A percentile compares a stretch with the other conserved stretches of the same genome.
Conservation (phyloP, 2,888 invertebrate species). For the Camptogramma bilineatum region DNA sequence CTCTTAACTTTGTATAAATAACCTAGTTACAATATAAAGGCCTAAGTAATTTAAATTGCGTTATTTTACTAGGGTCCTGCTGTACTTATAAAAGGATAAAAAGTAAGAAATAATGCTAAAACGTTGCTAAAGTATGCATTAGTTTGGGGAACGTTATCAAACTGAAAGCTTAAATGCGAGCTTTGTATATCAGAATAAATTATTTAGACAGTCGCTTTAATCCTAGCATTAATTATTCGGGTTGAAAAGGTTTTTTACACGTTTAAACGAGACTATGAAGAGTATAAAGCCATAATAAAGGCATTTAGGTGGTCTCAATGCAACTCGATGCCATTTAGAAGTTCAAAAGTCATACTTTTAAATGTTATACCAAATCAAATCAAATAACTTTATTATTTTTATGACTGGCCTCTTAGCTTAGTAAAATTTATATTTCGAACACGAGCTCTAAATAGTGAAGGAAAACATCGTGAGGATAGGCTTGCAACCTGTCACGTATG, state of each 20-base stretch:
- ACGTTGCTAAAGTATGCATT: neutral
- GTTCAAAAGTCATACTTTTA: no score
- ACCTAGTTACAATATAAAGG: no score
- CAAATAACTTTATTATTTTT: no score
- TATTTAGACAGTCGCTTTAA: neutral
- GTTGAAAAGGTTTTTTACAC: neutral
- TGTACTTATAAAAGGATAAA: neutral
- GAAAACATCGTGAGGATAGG: no score
- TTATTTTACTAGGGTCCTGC: no score
- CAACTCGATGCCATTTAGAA: neutral
- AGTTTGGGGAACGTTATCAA: neutral
- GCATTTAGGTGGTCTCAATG: neutral
- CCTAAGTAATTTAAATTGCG: no score
- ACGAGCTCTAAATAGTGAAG: no score
- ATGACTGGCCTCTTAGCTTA: no score
- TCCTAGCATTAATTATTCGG: neutral
- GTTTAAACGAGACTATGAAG: neutral
- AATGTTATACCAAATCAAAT: no score
- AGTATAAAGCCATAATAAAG: neutral
- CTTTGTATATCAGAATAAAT: neutral
- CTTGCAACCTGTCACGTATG: no score
- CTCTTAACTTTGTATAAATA: no score
- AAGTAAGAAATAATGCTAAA: neutral
- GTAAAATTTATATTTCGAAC: no score
- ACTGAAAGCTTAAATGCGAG: neutral